These are phyloP conservation scores for Macrobrachium nipponense DNA, from an alignment of 1,140 invertebrate species.

Conservation along the genomic window DNA sequence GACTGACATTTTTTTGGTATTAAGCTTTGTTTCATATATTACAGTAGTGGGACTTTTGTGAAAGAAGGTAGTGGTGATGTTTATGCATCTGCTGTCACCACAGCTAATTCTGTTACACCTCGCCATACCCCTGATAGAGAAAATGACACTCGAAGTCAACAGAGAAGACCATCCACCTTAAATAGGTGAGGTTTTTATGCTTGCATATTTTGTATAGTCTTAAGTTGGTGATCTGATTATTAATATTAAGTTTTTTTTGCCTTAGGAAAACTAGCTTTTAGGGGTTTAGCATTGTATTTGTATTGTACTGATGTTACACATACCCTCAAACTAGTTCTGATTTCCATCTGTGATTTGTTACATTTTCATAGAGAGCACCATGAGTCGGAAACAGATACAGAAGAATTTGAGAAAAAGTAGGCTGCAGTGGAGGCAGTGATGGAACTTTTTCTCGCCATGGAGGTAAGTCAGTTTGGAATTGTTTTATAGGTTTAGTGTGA, in stretches of 20 bases:
- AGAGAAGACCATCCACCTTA: background rate
- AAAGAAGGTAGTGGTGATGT: slow-evolving; percentile 35
- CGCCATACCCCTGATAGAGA: slow-evolving; percentile 29
- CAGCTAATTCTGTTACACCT: slow-evolving; percentile 18
- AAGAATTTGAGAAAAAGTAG: slow-evolving; percentile 86
- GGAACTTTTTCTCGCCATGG: slow-evolving; percentile 50
- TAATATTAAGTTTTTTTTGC: background rate
- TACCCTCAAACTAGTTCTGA: background rate
- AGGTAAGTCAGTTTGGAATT: slow-evolving; percentile 35
- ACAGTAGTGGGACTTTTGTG: background rate
- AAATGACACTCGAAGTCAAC: background rate
- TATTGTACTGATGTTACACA: too few species aligned
- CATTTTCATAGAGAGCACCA: slow-evolving; percentile 31
- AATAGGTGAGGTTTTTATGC: slow-evolving; percentile 13
- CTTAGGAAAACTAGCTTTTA: background rate
- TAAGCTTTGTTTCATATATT: background rate
- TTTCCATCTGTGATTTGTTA: background rate
- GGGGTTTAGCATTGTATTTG: too few species aligned
- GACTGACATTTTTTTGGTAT: background rate
- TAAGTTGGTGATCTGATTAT: background rate
- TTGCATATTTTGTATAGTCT: too few species aligned
- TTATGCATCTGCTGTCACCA: slow-evolving; percentile 37
- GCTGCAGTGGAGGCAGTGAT: slow-evolving; percentile 63
- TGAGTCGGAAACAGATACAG: slow-evolving; percentile 84
- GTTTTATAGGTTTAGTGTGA: background rate